Base-by-base conservation (phyloP, 2,888 invertebrate genomes). In the Cheilosia variabilis region DNA sequence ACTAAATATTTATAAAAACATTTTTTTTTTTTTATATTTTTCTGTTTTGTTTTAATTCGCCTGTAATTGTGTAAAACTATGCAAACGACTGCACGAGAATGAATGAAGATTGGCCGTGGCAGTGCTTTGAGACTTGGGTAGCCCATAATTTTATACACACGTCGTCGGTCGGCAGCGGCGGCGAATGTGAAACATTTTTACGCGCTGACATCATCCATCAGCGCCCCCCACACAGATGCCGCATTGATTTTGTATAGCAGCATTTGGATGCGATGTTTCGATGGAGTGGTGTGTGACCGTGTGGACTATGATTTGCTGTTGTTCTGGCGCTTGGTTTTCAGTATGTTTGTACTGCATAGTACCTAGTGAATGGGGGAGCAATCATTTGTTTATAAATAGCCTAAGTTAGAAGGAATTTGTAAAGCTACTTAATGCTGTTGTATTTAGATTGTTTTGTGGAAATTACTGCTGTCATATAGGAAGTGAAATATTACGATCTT, bases 121-220 rank as follows among this genome's bases (percentile, higher is more conserved):
- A 65, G 24, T 76, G 63, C 75, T 58, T 31, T 50, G 22, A 41
- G 13, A 17, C 19, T 55, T 53, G 50, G 53, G 62, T 43, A 17
- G 4, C 53, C 45, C 71, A 17, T 47, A 52, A 52, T 10, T 19
- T 6, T 34, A 15, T 34, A n/a, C 10, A 50, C 5, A 19, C 41
- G 62, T n/a, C 2, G 34, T 31, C 31, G 57, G 69, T 47, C 55
- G 55, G 50, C 66, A 62, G 27, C 57, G 69, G 55, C 62, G 55
- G 50, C 72, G 62, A 72, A 62, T 57, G 66, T 72, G 62, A 77
- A 73, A 77, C 72, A 83, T 83, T 83, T 68, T 72, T 72, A 45
- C 45, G n/a, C 31, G 34, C 60, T 83, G 82, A 83, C 78, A 83
- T 78, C 82, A 83, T 77, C 58, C 82, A 83, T 72, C 53, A 24